phyloP scores from a whole-genome alignment of 2,113 vertebrate species.

The Mohoua ochrocephala region DNA sequence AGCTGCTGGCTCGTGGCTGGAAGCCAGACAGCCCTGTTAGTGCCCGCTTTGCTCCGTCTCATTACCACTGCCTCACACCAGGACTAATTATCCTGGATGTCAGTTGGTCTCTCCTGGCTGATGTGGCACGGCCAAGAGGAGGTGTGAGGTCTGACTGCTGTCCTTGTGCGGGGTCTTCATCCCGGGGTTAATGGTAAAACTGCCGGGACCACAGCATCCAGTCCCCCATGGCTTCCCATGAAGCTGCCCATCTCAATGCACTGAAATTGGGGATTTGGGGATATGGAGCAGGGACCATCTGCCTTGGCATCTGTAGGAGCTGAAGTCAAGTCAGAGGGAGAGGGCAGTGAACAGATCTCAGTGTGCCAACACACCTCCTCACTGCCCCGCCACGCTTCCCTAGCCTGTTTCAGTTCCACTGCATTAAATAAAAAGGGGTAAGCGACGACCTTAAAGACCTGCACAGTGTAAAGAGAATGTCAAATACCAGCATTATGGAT shows the following conservation, averaged over 20 bases:
- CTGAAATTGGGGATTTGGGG: background rate
- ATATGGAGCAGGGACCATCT: background rate
- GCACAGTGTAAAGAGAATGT: background rate
- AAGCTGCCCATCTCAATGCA: background rate
- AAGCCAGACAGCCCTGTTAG: background rate
- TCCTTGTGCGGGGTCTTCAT: background rate
- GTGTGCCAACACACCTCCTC: background rate
- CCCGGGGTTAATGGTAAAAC: background rate
- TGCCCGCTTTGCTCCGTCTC: background rate
- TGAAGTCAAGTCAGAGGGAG: background rate
- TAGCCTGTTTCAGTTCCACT: background rate
- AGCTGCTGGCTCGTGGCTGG: background rate
- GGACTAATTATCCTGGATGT: background rate
- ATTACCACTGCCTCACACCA: background rate
- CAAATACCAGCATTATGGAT: background rate
- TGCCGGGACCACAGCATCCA: fast-evolving
- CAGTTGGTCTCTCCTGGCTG: background rate
- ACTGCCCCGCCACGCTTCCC: fast-evolving
- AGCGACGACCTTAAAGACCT: background rate
- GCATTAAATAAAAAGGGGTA: background rate
- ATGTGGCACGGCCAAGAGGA: background rate
- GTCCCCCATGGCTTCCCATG: background rate
- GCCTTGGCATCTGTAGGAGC: background rate
- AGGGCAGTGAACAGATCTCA: background rate
- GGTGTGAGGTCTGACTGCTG: background rate